Evolutionary conservation across 2,113 vertebrate species (phyloP), one percentile per base, ranked within the genome.

Genomic region (Trichechus manatus): DNA sequence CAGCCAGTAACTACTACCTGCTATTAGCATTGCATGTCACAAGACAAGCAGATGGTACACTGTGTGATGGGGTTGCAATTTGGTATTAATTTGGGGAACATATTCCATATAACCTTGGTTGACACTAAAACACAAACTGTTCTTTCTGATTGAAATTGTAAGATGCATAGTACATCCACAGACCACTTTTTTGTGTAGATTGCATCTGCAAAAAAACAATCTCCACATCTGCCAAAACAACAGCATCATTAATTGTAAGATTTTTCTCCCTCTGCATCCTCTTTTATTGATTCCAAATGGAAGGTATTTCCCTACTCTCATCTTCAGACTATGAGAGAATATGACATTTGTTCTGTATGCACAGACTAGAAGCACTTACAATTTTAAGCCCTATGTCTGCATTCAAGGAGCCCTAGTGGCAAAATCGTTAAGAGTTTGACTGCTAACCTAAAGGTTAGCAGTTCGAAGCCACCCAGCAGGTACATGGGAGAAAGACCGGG

Each of bases 11-110:
- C 7, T 0, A 8, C 19, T 59, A 4, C 1, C 13, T 33, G 5
- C 3, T 22, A 23, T n/a, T 39, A 78, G 3, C 20, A 19, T 0
- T 39, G 5, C 1, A 27, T 5, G 15, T 20, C 13, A 0, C 23
- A 22, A 79, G 33, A 25, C 15, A 47, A 36, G 6, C 2, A 36
- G 42, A 66, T 4, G 20, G 6, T 23, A 50, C 27, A 14, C 29
- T 14, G n/a, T 53, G 42, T 10, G 22, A 63, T 25, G 66, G 59
- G 10, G 2, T 9, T 31, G 4, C 1, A 17, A 0, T 13, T 70
- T 82, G 66, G 11, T 36, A 80, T 59, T 78, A 88, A 81, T 53
- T 72, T 81, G 36, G 19, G 10, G 3, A 68, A 31, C 44, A 11
- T 25, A 50, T 84, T 63, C 47, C 36, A 79, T 36, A 31, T 42